Evolutionary conservation across 1,140 invertebrate species (phyloP).

Genomic region (Euwallacea similis): DNA sequence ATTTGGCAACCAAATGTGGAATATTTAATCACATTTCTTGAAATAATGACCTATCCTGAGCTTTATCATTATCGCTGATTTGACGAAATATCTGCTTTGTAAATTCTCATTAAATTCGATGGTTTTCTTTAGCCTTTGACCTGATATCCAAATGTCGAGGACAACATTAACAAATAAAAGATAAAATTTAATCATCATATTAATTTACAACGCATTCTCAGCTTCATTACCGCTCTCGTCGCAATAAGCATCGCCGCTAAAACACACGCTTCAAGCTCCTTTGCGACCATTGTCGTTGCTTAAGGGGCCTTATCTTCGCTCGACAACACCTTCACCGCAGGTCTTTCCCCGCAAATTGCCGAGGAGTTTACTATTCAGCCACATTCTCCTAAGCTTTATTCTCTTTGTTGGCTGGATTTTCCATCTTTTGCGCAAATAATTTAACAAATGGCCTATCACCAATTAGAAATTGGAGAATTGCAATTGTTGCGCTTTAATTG

Average conservation of each 20-base stretch:
- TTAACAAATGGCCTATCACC: neutral
- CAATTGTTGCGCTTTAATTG: neutral
- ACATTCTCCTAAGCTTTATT: neutral
- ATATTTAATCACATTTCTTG: too few relatives aligned
- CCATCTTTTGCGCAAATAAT: neutral
- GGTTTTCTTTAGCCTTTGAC: too few relatives aligned
- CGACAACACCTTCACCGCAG: neutral
- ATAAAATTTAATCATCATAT: too few relatives aligned
- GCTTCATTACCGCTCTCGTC: neutral
- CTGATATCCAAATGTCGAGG: too few relatives aligned
- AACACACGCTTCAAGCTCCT: neutral
- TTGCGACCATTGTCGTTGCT: neutral
- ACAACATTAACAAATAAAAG: too few relatives aligned
- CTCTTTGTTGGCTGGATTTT: neutral
- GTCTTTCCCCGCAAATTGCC: neutral
- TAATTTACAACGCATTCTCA: neutral
- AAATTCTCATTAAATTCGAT: too few relatives aligned
- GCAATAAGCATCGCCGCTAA: neutral
- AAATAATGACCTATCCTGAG: too few relatives aligned
- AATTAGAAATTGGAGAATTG: neutral
- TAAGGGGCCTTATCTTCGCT: neutral
- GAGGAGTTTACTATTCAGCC: neutral
- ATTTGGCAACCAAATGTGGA: too few relatives aligned
- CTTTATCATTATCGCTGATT: too few relatives aligned
- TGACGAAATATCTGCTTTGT: too few relatives aligned